A percentile compares a stretch with the other conserved stretches of the same genome.
Conservation (phyloP, 2,113 vertebrate genomes). For the Tinamus guttatus region DNA sequence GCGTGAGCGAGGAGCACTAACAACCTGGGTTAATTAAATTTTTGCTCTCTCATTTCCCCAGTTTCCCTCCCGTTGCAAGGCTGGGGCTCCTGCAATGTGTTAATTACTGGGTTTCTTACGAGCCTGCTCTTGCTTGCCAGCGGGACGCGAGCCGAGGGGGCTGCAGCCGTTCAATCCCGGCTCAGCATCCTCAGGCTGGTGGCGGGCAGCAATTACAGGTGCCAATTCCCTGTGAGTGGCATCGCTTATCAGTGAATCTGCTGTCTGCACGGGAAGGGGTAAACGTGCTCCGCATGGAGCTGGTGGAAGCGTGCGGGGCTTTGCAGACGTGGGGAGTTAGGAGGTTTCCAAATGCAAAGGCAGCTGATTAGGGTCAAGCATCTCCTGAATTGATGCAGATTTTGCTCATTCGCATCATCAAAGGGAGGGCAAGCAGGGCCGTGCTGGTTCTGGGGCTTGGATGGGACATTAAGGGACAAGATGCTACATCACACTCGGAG, state of each 20-base stretch:
- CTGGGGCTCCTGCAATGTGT: neutral
- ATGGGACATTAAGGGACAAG: no score
- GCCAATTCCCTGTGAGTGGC: neutral
- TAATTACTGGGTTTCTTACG: neutral
- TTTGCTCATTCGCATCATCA: no score
- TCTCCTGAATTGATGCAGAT: neutral
- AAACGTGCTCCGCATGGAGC: neutral
- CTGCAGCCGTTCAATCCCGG: neutral
- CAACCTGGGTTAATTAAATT: neutral
- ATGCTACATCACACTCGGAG: no score
- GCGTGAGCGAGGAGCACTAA: neutral
- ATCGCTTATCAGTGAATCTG: neutral
- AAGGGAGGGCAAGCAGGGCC: no score
- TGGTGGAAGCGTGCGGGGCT: neutral
- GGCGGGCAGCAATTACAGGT: neutral
- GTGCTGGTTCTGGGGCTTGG: no score
- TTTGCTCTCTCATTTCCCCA: neutral
- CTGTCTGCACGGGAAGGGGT: neutral
- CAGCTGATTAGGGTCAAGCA: neutral
- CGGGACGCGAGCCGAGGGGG: neutral
- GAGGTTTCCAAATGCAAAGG: neutral
- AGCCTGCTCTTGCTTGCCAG: neutral
- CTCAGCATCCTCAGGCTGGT: neutral
- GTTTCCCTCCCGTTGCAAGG: neutral
- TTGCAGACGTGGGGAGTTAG: accelerated